phyloP scores from a whole-genome alignment of 2,113 vertebrate species.

The Sturnira hondurensis region DNA sequence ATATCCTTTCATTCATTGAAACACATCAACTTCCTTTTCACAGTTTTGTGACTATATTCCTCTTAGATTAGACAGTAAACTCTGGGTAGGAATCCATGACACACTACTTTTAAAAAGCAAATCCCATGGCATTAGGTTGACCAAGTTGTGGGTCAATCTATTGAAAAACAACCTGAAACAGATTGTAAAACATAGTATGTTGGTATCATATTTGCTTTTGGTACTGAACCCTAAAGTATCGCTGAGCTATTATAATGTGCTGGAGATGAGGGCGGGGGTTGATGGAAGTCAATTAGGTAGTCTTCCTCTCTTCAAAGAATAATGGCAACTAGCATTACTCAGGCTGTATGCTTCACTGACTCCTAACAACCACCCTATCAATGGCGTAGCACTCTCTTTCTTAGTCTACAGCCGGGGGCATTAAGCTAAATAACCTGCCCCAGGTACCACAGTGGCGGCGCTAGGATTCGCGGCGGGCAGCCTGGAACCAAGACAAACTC shows the following conservation, averaged over 20 bases:
- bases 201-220: background rate
- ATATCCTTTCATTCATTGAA: background rate
- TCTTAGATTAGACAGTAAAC: background rate
- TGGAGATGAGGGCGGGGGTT: background rate
- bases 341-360: background rate
- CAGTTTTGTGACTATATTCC: background rate
- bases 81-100: background rate
- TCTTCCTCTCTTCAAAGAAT: background rate
- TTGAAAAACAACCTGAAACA: background rate
- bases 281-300: background rate
- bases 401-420: background rate
- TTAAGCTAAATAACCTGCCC: background rate
- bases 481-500: background rate
- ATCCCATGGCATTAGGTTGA: background rate
- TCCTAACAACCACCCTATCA: background rate
- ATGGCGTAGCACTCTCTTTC: rapidly evolving
- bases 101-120: background rate
- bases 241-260: background rate
- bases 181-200: background rate
- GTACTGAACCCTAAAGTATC: background rate
- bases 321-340: background rate
- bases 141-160: background rate
- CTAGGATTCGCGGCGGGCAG: background rate
- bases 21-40: background rate
- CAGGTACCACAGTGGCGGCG: background rate